phyloP scores from a whole-genome alignment of 2,113 vertebrate genomes.

The Cyanoliseus patagonus region DNA sequence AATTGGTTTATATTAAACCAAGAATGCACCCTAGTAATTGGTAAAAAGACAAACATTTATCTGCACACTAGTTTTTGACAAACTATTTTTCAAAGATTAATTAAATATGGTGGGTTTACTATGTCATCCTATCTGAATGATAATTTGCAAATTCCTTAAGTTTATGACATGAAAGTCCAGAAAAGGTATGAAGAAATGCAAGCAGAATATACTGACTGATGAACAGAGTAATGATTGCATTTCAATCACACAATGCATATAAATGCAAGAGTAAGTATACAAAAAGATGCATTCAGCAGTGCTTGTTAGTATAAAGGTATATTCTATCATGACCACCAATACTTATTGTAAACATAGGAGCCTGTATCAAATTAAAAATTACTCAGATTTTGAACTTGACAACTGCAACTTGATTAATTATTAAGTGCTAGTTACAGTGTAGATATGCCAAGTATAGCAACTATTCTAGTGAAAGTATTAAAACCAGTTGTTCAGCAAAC shows the following conservation, averaged over 20 bases:
- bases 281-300: background rate
- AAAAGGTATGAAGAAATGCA: background rate
- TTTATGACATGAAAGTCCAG: background rate
- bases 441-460: background rate
- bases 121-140: background rate
- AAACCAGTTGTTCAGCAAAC: background rate
- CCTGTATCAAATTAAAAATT: background rate
- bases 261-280: background rate
- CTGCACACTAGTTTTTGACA: background rate
- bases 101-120: background rate
- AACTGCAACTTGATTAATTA: background rate
- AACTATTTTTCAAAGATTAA: background rate
- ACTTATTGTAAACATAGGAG: background rate
- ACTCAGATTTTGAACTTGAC: background rate
- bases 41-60: background rate
- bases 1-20: background rate
- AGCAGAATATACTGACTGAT: background rate
- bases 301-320: background rate
- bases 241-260: background rate
- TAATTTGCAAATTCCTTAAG: background rate
- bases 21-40: background rate
- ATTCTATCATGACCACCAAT: background rate
- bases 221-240: background rate
- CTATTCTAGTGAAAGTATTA: background rate
- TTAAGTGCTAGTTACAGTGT: background rate